phyloP scores from a whole-genome alignment of 1,140 invertebrate species.

The Eupeodes corollae region DNA sequence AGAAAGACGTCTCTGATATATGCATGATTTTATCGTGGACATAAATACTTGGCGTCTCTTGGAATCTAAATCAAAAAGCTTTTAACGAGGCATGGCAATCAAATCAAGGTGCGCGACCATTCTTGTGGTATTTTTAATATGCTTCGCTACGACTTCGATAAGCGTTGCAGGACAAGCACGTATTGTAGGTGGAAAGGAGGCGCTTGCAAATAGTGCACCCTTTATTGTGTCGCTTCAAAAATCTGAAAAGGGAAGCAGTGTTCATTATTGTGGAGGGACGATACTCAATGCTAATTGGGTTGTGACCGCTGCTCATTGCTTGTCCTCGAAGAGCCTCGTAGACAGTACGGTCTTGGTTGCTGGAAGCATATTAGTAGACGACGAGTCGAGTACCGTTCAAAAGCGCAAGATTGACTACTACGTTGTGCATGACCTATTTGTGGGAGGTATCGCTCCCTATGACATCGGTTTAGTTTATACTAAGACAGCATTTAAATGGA shows the following conservation, averaged over 20 bases:
- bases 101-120: too few species aligned
- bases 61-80: too few species aligned
- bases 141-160: too few species aligned
- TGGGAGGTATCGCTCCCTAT: slow-evolving; percentile 37
- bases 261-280: slow-evolving; percentile 45
- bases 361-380: slow-evolving; percentile 22
- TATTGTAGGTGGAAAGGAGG: slow-evolving; percentile 27
- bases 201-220: slow-evolving; percentile 23
- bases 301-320: slow-evolving; percentile 37
- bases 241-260: slow-evolving; percentile 1
- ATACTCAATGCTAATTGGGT: slow-evolving; percentile 42
- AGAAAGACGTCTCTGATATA: too few species aligned
- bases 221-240: slow-evolving; percentile 34
- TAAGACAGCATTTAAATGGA: slow-evolving; percentile 37
- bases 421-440: slow-evolving; percentile 23
- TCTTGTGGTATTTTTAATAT: too few species aligned
- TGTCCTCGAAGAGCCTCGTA: slow-evolving; percentile 23
- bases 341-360: slow-evolving; percentile 21
- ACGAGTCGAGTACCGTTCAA: slow-evolving; percentile 23
- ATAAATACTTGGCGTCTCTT: too few species aligned
- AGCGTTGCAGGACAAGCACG: slow-evolving; percentile 4
- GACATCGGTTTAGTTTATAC: slow-evolving; percentile 44
- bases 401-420: slow-evolving; percentile 22
- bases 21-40: too few species aligned
- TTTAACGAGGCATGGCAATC: too few species aligned